Evolutionary conservation across 2,888 invertebrate genomes (phyloP), one percentile per base, ranked within the genome.

Genomic region (Saturnia japonica): DNA sequence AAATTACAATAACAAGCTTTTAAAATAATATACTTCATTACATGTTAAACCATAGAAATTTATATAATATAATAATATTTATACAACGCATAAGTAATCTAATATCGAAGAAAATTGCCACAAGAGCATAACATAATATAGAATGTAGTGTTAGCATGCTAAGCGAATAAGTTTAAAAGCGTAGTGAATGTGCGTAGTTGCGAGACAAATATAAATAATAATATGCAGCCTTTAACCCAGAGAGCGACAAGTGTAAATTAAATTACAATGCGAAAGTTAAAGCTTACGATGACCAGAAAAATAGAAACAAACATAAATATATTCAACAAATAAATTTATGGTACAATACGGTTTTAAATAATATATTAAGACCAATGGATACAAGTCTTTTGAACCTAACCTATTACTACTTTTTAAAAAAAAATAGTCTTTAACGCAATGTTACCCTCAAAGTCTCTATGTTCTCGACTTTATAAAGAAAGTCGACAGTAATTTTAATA

Each of bases 221-320:
- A 64, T 64, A 64, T 69, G 68, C 64, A 72, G 69, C 68, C 72
- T 72, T 74, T 73, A 73, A 71, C 73, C n/a, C 70, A 71, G 71
- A 72, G 72, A 70, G 57, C 70, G 67, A 70, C 43, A 70, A 68
- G 68, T 57, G 43, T 60, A 70, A 68, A n/a, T 60, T 45, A 70
- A 69, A 16, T 67, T 45, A 67, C 22, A 54, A 68, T 51, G 72
- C 54, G 67, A 71, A 74, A 70, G 72, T 73, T 73, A 72, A 72
- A 68, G 67, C 69, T 16, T 51, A 66, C 25, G 28, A 60, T 70
- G 70, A 67, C 54, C 43, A 51, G 42, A 71, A 64, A 70, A 71
- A 72, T 68, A 34, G 34, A 40, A 72, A 64, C 54, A 68, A 64
- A 54, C 60, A 70, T 68, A 62, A 19, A 43, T 22, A 28, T 62